phyloP scores from a whole-genome alignment of 2,888 invertebrate species.

The Rhingia rostrata region DNA sequence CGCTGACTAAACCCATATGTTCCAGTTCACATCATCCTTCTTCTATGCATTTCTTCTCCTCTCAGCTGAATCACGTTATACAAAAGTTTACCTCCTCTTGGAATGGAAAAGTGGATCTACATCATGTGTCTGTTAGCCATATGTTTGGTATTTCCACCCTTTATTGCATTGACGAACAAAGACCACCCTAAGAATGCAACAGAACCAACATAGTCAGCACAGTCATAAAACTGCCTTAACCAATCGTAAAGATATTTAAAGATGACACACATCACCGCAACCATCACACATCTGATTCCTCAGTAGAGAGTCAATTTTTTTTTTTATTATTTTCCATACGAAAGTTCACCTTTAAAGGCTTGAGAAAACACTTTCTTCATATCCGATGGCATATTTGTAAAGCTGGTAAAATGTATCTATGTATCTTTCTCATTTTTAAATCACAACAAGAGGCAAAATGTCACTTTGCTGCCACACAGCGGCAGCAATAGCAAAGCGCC shows the following conservation, averaged over 20 bases:
- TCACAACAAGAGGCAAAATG: constrained; percentile 51
- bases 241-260: constrained; percentile 28
- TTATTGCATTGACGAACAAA: neutral
- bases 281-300: neutral
- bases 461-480: constrained; percentile 18
- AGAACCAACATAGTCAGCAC: neutral
- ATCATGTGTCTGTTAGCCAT: constrained; percentile 49
- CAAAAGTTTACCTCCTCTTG: neutral
- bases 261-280: constrained; percentile 1
- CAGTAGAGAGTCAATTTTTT: constrained; percentile 21
- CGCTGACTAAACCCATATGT: neutral
- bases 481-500: neutral
- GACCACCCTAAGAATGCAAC: neutral
- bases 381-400: constrained; percentile 37
- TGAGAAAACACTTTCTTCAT: constrained; percentile 50
- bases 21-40: neutral
- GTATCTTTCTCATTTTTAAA: constrained; percentile 37
- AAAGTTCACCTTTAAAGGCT: constrained; percentile 55
- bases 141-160: constrained; percentile 33
- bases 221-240: constrained; percentile 45
- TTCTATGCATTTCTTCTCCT: neutral
- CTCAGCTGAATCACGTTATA: constrained; percentile 42
- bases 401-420: constrained; percentile 4
- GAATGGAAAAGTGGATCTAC: constrained; percentile 20
- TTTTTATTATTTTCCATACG: constrained; percentile 8